Evolutionary conservation across 2,797 vertebrate genomes (phyloP), one percentile per base, ranked within the genome.

Genomic region (Danio albolineatus): DNA sequence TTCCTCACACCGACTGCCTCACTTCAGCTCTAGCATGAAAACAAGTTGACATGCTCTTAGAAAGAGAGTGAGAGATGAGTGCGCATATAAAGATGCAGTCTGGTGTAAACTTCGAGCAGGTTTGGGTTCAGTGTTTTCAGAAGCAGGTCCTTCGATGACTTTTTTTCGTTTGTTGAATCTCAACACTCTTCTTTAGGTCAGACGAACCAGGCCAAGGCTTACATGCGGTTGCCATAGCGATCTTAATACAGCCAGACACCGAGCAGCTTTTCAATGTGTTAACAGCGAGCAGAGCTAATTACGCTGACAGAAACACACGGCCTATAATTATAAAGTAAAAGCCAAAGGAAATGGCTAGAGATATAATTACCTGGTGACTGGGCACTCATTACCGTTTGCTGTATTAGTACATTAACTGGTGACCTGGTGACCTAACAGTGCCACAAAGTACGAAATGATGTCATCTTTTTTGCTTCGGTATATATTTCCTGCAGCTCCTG

Each of bases 181-280:
- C 36, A 8, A 17, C 56, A 12, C 39, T 16, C 57, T 73, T 13
- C 48, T 38, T 46, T 43, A 46, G 62, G 78, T 69, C 70, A 78
- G 78, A 80, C 79, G 87, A 88, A 91, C 90, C 87, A 80, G 84
- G 82, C 76, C 75, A 62, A 38, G 7, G 38, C 84, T 87, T 72
- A 13, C 1, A 5, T 83, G 66, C 4, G 36, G 54, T 79, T 70
- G 13, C 75, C 70, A 76, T 60, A 67, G 78, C 72, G 60, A 81
- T 73, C 14, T 28, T 64, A 57, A 65, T 65, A 21, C 28, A 59
- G 28, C 36, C 48, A 72, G 87, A 85, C 82, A 87, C 79, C 88
- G 71, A 77, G 43, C 59, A 64, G 75, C 76, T 88, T 91, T 87
- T 75, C 64, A 84, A 14, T 72, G 70, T 61, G 41, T 82, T 69